phyloP scores from a whole-genome alignment of 2,113 vertebrate species.

The Atrichornis clamosus region DNA sequence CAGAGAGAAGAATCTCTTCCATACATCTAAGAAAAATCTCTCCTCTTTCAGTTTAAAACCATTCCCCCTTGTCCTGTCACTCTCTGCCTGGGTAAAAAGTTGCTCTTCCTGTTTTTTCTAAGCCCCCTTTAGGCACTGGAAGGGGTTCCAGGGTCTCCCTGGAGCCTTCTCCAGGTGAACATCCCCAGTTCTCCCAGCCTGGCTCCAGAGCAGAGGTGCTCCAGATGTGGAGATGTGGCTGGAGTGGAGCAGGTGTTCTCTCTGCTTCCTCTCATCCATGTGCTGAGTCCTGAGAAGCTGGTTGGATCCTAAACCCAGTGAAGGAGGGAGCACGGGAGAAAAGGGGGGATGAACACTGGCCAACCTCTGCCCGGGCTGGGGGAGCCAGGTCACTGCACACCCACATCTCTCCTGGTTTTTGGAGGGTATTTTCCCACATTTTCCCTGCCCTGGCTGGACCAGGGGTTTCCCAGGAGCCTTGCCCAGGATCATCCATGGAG shows the following conservation, averaged over 20 bases:
- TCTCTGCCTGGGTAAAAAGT: neutral
- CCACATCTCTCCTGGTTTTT: neutral
- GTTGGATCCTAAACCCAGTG: neutral
- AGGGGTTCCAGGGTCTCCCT: neutral
- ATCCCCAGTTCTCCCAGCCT: neutral
- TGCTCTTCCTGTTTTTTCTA: neutral
- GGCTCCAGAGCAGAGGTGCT: neutral
- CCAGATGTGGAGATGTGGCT: neutral
- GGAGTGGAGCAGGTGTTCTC: neutral
- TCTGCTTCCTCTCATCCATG: neutral
- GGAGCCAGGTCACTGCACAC: neutral
- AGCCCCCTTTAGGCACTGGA: neutral
- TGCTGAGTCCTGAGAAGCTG: neutral
- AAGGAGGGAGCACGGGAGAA: neutral
- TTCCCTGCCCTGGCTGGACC: neutral
- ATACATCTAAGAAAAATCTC: neutral
- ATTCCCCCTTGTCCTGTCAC: neutral
- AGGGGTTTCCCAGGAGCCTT: neutral
- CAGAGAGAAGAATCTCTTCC: neutral
- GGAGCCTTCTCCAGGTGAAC: neutral
- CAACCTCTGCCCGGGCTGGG: neutral
- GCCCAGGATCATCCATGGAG: rapidly evolving
- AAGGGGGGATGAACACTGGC: neutral
- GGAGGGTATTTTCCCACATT: neutral
- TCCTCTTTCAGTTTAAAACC: neutral